A percentile compares a stretch with the other conserved stretches of the same genome.
Evolutionary conservation across 2,797 vertebrate genomes (phyloP).

Genomic region (Typhlichthys eigenmanni): DNA sequence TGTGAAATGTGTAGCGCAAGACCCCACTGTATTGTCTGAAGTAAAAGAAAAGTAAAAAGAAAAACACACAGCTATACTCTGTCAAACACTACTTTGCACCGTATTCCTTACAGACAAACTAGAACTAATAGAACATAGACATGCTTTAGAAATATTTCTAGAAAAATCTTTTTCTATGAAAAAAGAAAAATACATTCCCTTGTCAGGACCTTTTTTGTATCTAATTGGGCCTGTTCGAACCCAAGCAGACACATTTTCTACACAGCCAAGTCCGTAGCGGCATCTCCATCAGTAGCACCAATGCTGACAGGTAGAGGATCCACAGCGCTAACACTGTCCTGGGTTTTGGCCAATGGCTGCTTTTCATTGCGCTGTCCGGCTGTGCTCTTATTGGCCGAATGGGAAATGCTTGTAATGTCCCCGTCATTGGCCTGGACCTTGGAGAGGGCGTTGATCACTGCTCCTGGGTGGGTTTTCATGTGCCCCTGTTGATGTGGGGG

Average conservation of each 20-base stretch:
- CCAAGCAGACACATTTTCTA: conserved; percentile 55
- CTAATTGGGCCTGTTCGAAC: conserved; percentile 37
- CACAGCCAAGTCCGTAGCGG: conserved; percentile 53
- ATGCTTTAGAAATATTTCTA: conserved; percentile 46
- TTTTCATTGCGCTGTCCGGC: conserved; percentile 53
- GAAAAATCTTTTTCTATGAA: conserved; percentile 55
- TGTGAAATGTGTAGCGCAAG: conserved; percentile 58
- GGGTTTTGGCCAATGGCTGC: conserved; percentile 56
- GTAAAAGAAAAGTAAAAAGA: conserved; percentile 56
- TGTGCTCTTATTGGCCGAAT: conserved; percentile 46
- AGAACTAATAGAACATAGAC: conserved; percentile 51
- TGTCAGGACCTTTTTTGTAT: conserved; percentile 62
- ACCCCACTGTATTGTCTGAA: conserved; percentile 71
- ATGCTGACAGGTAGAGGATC: conserved; percentile 49
- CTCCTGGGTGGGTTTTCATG: conserved; percentile 79
- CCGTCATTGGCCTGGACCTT: conserved; percentile 68
- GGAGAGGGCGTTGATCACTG: conserved; percentile 55
- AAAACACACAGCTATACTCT: conserved; percentile 58
- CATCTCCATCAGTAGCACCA: conserved; percentile 36
- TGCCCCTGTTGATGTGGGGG: conserved; percentile 74
- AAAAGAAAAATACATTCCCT: conserved; percentile 68
- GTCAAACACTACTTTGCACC: conserved; percentile 56
- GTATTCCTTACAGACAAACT: conserved; percentile 47
- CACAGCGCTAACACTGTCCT: conserved; percentile 50
- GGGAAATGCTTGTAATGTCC: conserved; percentile 45